Evolutionary conservation across 2,797 vertebrate genomes (phyloP), one percentile per base, ranked within the genome.

Genomic region (Tiaroga cobitis): DNA sequence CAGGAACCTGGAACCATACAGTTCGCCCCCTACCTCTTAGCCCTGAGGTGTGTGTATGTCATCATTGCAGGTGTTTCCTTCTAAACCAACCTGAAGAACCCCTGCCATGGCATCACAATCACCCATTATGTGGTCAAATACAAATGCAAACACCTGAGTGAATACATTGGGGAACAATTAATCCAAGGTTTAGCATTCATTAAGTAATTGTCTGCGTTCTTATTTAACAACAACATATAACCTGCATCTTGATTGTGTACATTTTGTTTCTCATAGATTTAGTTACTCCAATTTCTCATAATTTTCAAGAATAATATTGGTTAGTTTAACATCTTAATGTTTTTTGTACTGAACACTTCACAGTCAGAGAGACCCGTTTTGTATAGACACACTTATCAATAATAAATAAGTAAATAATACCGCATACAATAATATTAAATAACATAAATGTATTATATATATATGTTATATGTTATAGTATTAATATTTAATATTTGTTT

Each of bases 101-200:
- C 92, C 93, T 92, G 91, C 89, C 69, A 89, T 93, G 90, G 87
- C 83, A 89, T 91, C 88, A 93, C 90, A 94, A 94, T 94, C 91
- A 92, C 86, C 91, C 92, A 93, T 90, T 88, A 90, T 83, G 79
- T 54, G 92, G 89, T 86, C 92, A 69, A 93, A 94, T 93, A 75
- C 90, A 88, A 88, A 88, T 88, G 89, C 91, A 92, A 93, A 94
- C 91, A 94, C 92, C 93, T 92, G 90, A 91, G 88, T 59, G 81
- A 68, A 32, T 81, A 49, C 70, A 29, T 61, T 10, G 8, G 63
- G 16, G 21, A 68, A 65, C 69, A 87, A 61, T 46, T 59, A 32
- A 75, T 67, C 29, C 26, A 32, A 63, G 43, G 37, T 32, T 65
- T 82, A 56, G 16, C n/a, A 54, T 56, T 87, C 10, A 54, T 65